phyloP scores from a whole-genome alignment of 1,140 invertebrate genomes.

The Mycetomoellerius zeteki region DNA sequence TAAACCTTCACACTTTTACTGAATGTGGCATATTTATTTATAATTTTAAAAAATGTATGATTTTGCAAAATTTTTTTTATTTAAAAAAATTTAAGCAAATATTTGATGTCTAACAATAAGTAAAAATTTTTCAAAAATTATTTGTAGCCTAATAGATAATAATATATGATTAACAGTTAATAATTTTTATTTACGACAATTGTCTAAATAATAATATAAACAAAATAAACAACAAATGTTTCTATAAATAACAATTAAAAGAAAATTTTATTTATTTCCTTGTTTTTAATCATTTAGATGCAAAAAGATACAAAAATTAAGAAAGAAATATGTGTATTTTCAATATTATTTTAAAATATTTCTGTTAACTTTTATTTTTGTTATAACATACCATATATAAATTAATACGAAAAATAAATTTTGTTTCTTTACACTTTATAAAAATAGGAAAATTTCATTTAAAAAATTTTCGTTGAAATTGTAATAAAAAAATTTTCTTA shows the following conservation, averaged over 20 bases:
- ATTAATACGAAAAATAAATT: too few relatives aligned
- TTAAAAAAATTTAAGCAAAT: background rate
- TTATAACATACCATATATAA: too few relatives aligned
- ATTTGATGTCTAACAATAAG: background rate
- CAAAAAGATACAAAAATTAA: too few relatives aligned
- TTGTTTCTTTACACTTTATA: background rate
- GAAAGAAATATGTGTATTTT: too few relatives aligned
- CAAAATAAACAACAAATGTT: too few relatives aligned
- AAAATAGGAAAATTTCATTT: background rate
- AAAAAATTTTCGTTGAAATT: background rate
- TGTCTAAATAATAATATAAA: too few relatives aligned
- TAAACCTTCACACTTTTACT: background rate
- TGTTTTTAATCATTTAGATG: too few relatives aligned
- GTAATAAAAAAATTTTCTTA: background rate
- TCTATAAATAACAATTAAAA: background rate
- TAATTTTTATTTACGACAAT: background rate
- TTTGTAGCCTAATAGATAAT: background rate
- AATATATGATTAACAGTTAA: background rate
- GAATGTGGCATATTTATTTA: background rate
- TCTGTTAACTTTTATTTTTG: too few relatives aligned
- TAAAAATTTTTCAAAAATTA: background rate
- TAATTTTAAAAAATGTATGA: background rate
- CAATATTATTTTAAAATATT: too few relatives aligned
- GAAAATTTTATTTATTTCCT: too few relatives aligned
- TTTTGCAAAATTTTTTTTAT: background rate